Evolutionary conservation across 2,888 invertebrate species (phyloP), one percentile per base, ranked within the genome.

Genomic region (Celastrina argiolus): DNA sequence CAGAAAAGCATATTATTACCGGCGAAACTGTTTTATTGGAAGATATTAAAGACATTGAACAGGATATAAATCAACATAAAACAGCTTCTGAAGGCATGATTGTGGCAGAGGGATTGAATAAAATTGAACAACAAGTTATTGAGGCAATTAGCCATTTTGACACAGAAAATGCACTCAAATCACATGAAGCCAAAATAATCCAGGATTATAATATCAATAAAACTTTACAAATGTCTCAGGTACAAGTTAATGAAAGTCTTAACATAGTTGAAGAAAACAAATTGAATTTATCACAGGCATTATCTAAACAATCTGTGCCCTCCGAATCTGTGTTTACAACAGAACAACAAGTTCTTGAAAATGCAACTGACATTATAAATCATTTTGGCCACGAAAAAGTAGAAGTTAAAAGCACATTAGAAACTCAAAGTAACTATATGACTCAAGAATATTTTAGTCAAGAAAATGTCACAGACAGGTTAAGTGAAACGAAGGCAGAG

Each of bases 21-120:
- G 78, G 74, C 65, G 88, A 89, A 79, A 85, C 78, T 4, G 69
- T 83, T 64, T 69, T 76, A 14, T 72, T 85, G 16, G 89, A 91
- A 78, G 76, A 76, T 65, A 75, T 75, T 67, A 68, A 74, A 56
- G 72, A 82, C 34, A 26, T 74, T 67, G 72, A 80, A 51, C 70
- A 74, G 66, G 69, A 71, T 66, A 66, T 68, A 67, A 69, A 70
- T 67, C 80, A 70, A 70, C 70, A 72, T 72, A 81, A 79, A 72
- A 76, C 73, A 70, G 80, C 80, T 34, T 68, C 69, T 36, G 67
- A 73, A 67, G 72, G 69, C 12, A 77, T 75, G 39, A 65, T 71
- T 10, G n/a, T 74, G 14, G 73, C 72, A 14, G 79, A 82, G 74
- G 73, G 77, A 34, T 16, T 82, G 22, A 67, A 74, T 51, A 78